A percentile compares a stretch with the other conserved stretches of the same genome.
These are phyloP conservation scores for Syngnathus floridae DNA, from an alignment of 2,113 vertebrate genomes.

Conservation along the genomic window DNA sequence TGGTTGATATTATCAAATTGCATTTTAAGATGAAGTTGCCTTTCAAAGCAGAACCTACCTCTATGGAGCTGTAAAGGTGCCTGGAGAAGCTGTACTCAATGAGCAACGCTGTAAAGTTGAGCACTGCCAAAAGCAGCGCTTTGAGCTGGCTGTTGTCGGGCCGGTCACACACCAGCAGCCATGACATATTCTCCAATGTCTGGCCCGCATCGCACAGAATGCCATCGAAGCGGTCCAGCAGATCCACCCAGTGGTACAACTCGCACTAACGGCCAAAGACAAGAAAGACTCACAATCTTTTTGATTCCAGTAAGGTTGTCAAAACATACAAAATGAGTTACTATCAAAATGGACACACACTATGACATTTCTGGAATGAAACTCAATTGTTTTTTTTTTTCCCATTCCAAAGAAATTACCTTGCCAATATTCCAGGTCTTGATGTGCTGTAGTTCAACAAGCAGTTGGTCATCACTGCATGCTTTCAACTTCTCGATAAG, in stretches of 20 bases:
- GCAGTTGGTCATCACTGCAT: slow-evolving; percentile 87
- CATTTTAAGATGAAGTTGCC: too few relatives aligned
- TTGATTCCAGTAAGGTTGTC: neutral
- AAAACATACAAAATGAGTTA: neutral
- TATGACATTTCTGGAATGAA: neutral
- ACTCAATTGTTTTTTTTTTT: neutral
- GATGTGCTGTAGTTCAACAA: slow-evolving; percentile 89
- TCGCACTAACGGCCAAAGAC: slow-evolving; percentile 75
- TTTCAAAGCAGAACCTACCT: slow-evolving; percentile 67
- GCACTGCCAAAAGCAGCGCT: slow-evolving; percentile 85
- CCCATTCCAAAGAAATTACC: slow-evolving; percentile 57
- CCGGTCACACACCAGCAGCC: slow-evolving; percentile 91
- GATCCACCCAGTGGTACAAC: slow-evolving; percentile 96
- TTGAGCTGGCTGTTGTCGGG: slow-evolving; percentile 87
- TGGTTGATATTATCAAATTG: too few relatives aligned
- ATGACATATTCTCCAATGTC: slow-evolving; percentile 91
- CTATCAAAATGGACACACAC: neutral
- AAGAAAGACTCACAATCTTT: neutral
- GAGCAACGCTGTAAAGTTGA: slow-evolving; percentile 93
- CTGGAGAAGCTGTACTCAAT: slow-evolving; percentile 97
- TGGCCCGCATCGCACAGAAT: slow-evolving; percentile 91
- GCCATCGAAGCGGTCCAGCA: slow-evolving; percentile 92
- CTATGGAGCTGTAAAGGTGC: slow-evolving; percentile 96
- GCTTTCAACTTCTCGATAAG: slow-evolving; percentile 91
- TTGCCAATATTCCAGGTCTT: slow-evolving; percentile 98